A percentile compares a stretch with the other conserved stretches of the same genome.
phyloP scores from a whole-genome alignment of 2,888 invertebrate genomes.

The Eupithecia inturbata region DNA sequence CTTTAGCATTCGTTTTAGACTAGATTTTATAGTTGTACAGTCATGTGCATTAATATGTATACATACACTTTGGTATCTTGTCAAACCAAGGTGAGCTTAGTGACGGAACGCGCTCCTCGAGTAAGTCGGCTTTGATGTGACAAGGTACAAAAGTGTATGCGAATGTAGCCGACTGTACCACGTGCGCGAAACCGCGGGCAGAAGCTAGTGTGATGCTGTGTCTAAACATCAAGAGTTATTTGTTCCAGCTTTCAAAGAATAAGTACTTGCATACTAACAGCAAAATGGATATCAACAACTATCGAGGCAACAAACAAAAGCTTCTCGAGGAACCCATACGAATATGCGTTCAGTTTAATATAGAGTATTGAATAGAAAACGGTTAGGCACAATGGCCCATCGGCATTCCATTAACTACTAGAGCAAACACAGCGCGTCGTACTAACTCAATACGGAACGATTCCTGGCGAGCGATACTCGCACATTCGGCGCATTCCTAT shows the following conservation, averaged over 20 bases:
- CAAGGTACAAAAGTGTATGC: background rate
- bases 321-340: slow-evolving; percentile 58
- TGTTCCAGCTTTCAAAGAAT: background rate
- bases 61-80: background rate
- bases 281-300: background rate
- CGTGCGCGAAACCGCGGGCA: background rate
- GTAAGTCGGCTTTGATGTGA: background rate
- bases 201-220: background rate
- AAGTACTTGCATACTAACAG: no score
- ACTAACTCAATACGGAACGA: slow-evolving; percentile 74
- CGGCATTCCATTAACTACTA: slow-evolving; percentile 81
- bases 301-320: slow-evolving; percentile 21
- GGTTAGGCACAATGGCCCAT: slow-evolving; percentile 73
- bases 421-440: slow-evolving; percentile 75
- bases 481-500: slow-evolving; percentile 67
- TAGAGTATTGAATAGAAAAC: slow-evolving; percentile 74
- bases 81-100: background rate
- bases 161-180: background rate
- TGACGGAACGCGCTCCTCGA: background rate
- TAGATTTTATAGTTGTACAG: background rate
- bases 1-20: background rate
- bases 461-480: slow-evolving; percentile 70
- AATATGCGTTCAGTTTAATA: slow-evolving; percentile 69
- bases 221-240: background rate
- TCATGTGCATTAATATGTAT: background rate